Percentiles rank a stretch among this genome's conserved stretches.
Evolutionary conservation across 2,797 vertebrate species (phyloP).

Genomic region (Craterocephalus amniculus): DNA sequence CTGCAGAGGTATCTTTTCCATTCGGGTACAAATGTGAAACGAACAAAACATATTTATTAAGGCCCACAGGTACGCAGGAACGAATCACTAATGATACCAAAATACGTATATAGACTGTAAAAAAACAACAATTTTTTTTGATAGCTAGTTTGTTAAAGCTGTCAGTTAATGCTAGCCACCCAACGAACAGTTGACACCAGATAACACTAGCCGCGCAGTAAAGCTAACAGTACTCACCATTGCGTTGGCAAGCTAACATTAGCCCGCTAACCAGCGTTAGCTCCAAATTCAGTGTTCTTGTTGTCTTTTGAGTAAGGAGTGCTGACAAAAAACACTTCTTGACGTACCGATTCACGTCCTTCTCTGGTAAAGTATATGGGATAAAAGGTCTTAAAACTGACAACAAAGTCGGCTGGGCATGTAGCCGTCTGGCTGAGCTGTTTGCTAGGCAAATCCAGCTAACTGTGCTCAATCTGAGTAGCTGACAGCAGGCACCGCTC

Average conservation of each 20-base stretch:
- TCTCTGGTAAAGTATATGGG: not conserved
- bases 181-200: conserved; percentile 37
- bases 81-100: not conserved
- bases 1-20: conserved; percentile 14
- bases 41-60: conserved; percentile 16
- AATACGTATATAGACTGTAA: not conserved
- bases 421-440: not conserved
- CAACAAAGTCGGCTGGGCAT: not conserved
- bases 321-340: conserved; percentile 18
- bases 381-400: not conserved
- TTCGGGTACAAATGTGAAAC: conserved; percentile 57
- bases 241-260: conserved; percentile 68
- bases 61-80: conserved; percentile 22
- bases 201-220: conserved; percentile 44
- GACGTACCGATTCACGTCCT: not conserved
- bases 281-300: conserved; percentile 45
- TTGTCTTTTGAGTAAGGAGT: conserved; percentile 26
- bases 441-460: conserved; percentile 52
- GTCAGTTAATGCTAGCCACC: conserved; percentile 54
- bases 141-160: conserved; percentile 4
- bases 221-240: conserved; percentile 71
- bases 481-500: conserved; percentile 57
- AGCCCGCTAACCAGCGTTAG: conserved; percentile 74
- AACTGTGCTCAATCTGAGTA: conserved; percentile 52
- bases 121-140: no score